Evolutionary conservation across 2,113 vertebrate genomes (phyloP).

Genomic region (Elephas maximus): DNA sequence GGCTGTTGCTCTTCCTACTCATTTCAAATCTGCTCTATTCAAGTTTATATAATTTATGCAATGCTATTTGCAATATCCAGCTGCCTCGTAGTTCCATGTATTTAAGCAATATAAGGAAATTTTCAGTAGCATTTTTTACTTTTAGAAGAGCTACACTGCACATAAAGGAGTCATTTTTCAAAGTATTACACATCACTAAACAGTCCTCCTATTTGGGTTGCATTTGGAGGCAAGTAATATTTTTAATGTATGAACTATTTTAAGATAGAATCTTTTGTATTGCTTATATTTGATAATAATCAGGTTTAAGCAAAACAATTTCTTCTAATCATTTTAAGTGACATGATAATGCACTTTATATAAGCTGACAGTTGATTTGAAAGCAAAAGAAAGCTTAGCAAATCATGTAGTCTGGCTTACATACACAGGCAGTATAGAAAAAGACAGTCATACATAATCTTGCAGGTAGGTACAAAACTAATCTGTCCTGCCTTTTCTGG

Average conservation of each 20-base stretch:
- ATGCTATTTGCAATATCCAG: slow-evolving; percentile 81
- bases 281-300: slow-evolving; percentile 76
- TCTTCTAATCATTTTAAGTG: slow-evolving; percentile 60
- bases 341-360: slow-evolving; percentile 58
- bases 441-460: not conserved
- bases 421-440: not conserved
- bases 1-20: slow-evolving; percentile 74
- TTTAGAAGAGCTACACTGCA: slow-evolving; percentile 71
- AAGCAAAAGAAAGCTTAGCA: slow-evolving; percentile 54
- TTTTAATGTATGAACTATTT: slow-evolving; percentile 67
- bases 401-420: not conserved
- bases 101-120: slow-evolving; percentile 84
- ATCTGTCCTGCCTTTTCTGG: not conserved
- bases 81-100: slow-evolving; percentile 80
- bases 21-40: slow-evolving; percentile 82
- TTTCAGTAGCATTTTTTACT: slow-evolving; percentile 78
- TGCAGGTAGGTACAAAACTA: not conserved
- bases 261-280: slow-evolving; percentile 42
- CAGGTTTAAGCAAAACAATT: slow-evolving; percentile 68
- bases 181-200: slow-evolving; percentile 78
- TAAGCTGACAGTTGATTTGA: not conserved
- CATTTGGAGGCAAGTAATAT: slow-evolving; percentile 69
- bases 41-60: slow-evolving; percentile 85
- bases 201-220: slow-evolving; percentile 80
- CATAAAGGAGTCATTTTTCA: slow-evolving; percentile 77